Conservation (phyloP, 2,888 invertebrate species). For the Elaeidobius kamerunicus region DNA sequence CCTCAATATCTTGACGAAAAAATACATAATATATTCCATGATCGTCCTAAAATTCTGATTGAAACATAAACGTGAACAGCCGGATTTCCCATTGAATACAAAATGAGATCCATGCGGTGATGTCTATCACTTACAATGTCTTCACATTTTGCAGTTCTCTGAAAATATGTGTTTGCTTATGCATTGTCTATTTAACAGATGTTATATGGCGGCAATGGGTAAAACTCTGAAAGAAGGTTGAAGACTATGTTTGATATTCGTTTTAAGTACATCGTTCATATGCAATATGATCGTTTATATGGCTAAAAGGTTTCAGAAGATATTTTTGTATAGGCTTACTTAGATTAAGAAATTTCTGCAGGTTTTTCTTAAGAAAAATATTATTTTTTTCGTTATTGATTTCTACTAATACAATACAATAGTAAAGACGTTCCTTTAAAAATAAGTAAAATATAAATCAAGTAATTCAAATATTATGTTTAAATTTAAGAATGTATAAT, state of each 20-base stretch:
- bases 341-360: no score
- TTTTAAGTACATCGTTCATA: slow-evolving; percentile 7
- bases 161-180: slow-evolving; percentile 26
- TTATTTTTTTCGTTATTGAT: no score
- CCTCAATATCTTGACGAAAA: slow-evolving; percentile 9
- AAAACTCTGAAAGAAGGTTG: slow-evolving; percentile 8
- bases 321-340: background rate
- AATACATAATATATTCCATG: slow-evolving; percentile 40
- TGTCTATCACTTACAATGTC: slow-evolving; percentile 27
- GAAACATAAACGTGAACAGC: slow-evolving; percentile 37
- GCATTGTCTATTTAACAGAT: slow-evolving; percentile 24
- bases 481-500: no score
- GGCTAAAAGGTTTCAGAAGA: slow-evolving; percentile 17
- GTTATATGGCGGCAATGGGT: slow-evolving; percentile 9
- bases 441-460: no score
- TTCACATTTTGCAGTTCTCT: slow-evolving; percentile 20
- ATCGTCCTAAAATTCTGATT: slow-evolving; percentile 40
- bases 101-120: slow-evolving; percentile 33
- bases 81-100: slow-evolving; percentile 37
- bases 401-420: no score
- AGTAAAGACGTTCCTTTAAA: no score
- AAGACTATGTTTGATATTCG: slow-evolving; percentile 18
- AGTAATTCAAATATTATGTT: no score
- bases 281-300: slow-evolving; percentile 15
- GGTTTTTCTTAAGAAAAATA: no score